Conservation (phyloP, 2,888 invertebrate species). For the Galeopsomyia nigrocyanea region DNA sequence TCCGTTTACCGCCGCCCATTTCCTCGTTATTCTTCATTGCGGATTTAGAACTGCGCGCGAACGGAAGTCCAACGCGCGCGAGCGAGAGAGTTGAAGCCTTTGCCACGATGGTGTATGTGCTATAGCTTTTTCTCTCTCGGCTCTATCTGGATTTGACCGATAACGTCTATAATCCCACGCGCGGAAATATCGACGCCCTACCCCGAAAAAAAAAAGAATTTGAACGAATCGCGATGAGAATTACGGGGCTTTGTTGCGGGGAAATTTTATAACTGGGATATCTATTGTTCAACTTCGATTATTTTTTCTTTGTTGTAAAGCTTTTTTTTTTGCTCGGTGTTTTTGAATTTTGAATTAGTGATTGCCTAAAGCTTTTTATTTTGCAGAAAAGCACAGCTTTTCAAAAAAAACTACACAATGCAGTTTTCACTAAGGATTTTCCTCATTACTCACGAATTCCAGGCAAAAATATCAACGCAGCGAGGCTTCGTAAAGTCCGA, state of each 20-base stretch:
- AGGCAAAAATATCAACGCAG: too few relatives aligned
- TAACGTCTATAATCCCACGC: constrained; percentile 34
- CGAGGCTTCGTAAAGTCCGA: too few relatives aligned
- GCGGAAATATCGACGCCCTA: constrained; percentile 4
- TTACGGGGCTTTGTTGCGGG: background rate
- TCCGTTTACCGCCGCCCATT: constrained; percentile 38
- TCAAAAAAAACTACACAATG: too few relatives aligned
- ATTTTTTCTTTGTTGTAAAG: too few relatives aligned
- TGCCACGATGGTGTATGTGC: background rate
- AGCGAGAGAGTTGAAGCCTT: background rate
- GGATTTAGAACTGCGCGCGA: constrained; percentile 41
- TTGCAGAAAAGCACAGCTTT: too few relatives aligned
- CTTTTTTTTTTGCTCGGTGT: too few relatives aligned
- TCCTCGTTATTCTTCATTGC: constrained; percentile 43
- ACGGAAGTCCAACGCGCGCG: constrained; percentile 28
- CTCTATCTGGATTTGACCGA: constrained; percentile 29
- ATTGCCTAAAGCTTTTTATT: too few relatives aligned
- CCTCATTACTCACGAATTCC: too few relatives aligned
- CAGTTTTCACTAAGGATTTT: too few relatives aligned
- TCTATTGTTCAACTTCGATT: too few relatives aligned
- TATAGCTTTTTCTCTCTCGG: background rate
- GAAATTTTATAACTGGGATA: too few relatives aligned
- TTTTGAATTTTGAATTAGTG: too few relatives aligned
- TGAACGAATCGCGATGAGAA: constrained; percentile 17
- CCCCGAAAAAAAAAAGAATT: constrained; percentile 1